These are phyloP conservation scores for Penaeus chinensis DNA, from an alignment of 1,140 invertebrate genomes.

Conservation along the genomic window DNA sequence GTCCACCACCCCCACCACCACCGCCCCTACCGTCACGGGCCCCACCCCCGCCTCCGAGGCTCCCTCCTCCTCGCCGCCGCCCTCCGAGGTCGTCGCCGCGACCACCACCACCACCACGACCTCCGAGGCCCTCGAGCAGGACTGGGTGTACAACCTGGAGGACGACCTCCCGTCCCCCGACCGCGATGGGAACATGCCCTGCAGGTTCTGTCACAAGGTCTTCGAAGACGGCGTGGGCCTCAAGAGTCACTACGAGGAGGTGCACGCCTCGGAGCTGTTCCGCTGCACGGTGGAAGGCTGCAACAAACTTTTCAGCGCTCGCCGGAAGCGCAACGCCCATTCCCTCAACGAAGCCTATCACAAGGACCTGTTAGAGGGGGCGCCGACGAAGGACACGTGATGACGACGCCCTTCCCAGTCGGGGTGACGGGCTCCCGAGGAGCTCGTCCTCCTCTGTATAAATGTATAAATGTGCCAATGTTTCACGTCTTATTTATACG, in stretches of 20 bases:
- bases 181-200: slow-evolving; percentile 75
- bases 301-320: slow-evolving; percentile 83
- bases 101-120: slow-evolving; percentile 32
- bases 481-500: slow-evolving; percentile 62
- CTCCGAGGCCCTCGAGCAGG: slow-evolving; percentile 28
- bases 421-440: slow-evolving; percentile 3
- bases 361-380: slow-evolving; percentile 55
- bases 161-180: slow-evolving; percentile 65
- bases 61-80: slow-evolving; percentile 67
- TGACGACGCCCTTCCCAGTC: slow-evolving; percentile 27
- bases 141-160: slow-evolving; percentile 63
- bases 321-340: slow-evolving; percentile 80
- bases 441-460: slow-evolving; percentile 48
- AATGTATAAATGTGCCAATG: slow-evolving; percentile 63
- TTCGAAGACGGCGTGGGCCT: slow-evolving; percentile 74
- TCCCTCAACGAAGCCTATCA: slow-evolving; percentile 70
- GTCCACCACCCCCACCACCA: slow-evolving; percentile 60
- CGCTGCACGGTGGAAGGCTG: slow-evolving; percentile 83
- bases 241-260: slow-evolving; percentile 77
- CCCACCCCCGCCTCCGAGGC: slow-evolving; percentile 65
- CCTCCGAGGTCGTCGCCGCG: slow-evolving; percentile 58
- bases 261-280: slow-evolving; percentile 80
- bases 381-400: slow-evolving; percentile 47
- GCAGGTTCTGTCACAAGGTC: slow-evolving; percentile 75
- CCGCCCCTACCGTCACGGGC: slow-evolving; percentile 67